These are phyloP conservation scores for Lithophane ornitopus DNA, from an alignment of 2,888 invertebrate genomes.

Conservation along the genomic window DNA sequence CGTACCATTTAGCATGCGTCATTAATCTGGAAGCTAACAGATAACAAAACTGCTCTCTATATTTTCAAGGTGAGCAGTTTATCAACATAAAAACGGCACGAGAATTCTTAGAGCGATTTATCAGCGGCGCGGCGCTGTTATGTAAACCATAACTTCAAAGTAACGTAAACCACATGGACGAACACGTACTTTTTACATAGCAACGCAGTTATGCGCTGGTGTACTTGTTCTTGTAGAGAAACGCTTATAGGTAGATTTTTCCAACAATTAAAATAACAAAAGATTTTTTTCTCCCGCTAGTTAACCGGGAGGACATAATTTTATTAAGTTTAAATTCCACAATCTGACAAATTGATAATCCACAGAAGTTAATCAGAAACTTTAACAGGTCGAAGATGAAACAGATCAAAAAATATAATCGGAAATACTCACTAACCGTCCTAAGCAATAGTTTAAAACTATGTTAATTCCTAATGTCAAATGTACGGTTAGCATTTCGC, in stretches of 20 bases:
- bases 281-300: conserved; percentile 76
- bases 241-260: not conserved
- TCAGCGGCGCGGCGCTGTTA: conserved; percentile 6
- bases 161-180: conserved; percentile 2
- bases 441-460: conserved; percentile 81
- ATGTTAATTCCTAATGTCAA: conserved; percentile 81
- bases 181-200: conserved; percentile 2
- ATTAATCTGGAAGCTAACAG: conserved; percentile 15
- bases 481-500: conserved; percentile 81
- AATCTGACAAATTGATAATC: conserved; percentile 86
- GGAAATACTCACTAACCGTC: conserved; percentile 84
- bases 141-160: conserved; percentile 25
- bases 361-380: conserved; percentile 86
- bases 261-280: conserved; percentile 71
- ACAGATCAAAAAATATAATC: conserved; percentile 87
- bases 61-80: conserved; percentile 32
- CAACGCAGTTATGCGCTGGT: not conserved
- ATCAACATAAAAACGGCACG: conserved; percentile 20
- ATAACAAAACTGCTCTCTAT: conserved; percentile 8
- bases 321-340: conserved; percentile 89
- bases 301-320: conserved; percentile 82
- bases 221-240: not conserved
- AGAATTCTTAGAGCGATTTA: conserved; percentile 15
- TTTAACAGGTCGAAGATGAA: conserved; percentile 83
- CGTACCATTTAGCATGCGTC: not conserved